A percentile compares a stretch with the other conserved stretches of the same genome.
Conservation (phyloP, 2,113 vertebrate species). For the Hirundichthys speculiger region DNA sequence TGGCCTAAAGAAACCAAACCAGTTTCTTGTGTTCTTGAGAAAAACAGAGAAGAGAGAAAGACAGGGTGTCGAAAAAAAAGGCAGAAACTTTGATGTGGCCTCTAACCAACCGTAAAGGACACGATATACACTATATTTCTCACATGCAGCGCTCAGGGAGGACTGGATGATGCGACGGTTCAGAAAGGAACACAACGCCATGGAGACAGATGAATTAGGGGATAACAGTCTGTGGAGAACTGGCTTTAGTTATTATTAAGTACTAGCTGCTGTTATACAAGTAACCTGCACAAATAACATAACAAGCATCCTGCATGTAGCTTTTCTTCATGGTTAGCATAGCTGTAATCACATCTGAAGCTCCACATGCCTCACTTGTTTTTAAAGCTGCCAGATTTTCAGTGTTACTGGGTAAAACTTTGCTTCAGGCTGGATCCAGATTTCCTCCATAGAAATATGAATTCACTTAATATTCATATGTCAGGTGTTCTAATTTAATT, state of each 20-base stretch:
- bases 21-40: constrained; percentile 33
- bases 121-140: constrained; percentile 47
- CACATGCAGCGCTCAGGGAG: constrained; percentile 50
- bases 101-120: constrained; percentile 73
- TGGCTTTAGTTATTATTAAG: constrained; percentile 7
- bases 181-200: constrained; percentile 6
- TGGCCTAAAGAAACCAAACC: constrained; percentile 24
- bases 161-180: background rate
- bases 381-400: too few relatives aligned
- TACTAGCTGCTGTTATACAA: background rate
- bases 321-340: too few relatives aligned
- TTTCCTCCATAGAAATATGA: too few relatives aligned
- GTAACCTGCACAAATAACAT: too few relatives aligned
- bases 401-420: too few relatives aligned
- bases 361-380: too few relatives aligned
- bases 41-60: constrained; percentile 12
- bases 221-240: constrained; percentile 42
- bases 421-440: too few relatives aligned
- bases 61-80: constrained; percentile 32
- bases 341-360: too few relatives aligned
- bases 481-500: too few relatives aligned
- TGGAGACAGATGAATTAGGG: constrained; percentile 13
- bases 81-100: constrained; percentile 58
- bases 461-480: too few relatives aligned
- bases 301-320: too few relatives aligned